Evolutionary conservation across 2,797 vertebrate genomes (phyloP), one percentile per base, ranked within the genome.

Genomic region (Periparus ater): DNA sequence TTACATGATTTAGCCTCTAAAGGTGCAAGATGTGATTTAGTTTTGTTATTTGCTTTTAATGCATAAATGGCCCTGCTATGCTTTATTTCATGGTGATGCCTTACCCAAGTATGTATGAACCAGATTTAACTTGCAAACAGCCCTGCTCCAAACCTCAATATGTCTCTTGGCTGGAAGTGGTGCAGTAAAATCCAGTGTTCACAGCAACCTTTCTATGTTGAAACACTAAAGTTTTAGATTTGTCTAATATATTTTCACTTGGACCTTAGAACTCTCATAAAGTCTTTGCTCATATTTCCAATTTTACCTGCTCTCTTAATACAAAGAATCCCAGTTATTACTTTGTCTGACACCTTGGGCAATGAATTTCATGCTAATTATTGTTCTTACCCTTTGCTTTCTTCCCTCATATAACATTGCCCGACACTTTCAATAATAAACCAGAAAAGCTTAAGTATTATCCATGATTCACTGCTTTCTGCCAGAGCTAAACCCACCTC

Each of bases 311-410:
- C 81, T 93, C 44, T 67, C 16, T 18, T 85, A 80, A 83, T 26
- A 51, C 4, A 9, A 85, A 70, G 58, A 86, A 91, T 88, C 65
- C 58, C 82, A 47, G 32, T 63, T 85, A 36, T 78, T 74, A 58
- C 73, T 92, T 84, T 45, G 42, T 60, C 74, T 95, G 89, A 67
- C 76, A 44, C 76, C 34, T 48, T 0, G 8, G 57, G 70, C 61
- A 91, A 81, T 79, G 36, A 79, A 91, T 97, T 96, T 91, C 34
- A 42, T 60, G 23, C 51, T 76, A 93, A 78, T 96, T 95, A 92
- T 84, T 44, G 19, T 71, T 82, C 68, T 66, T 66, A 82, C n/a
- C 34, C 44, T 95, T 94, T 93, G 50, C 61, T 91, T 94, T 92
- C 61, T 50, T 93, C 57, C 13, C 75, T 92, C 25, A 42, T 92